A percentile compares a stretch with the other conserved stretches of the same genome.
Evolutionary conservation across 1,140 invertebrate genomes (phyloP).

Genomic region (Drosophila ficusphila): DNA sequence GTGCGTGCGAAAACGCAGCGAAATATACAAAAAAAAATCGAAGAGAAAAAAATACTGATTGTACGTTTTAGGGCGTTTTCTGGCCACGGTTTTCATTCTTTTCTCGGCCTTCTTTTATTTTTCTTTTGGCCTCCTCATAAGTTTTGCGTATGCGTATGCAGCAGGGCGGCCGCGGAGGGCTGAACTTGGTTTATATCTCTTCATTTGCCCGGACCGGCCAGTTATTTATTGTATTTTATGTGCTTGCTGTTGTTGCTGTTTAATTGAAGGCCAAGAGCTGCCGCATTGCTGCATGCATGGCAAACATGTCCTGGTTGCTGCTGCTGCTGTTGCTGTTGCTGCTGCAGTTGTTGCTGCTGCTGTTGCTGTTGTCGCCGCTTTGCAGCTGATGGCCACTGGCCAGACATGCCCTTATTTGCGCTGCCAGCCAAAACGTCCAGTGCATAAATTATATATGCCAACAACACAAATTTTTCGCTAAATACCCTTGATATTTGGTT

Average conservation of each 20-base stretch:
- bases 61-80: conserved; percentile 80
- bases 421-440: conserved; percentile 66
- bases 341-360: background rate
- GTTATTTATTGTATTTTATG: conserved; percentile 81
- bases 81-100: conserved; percentile 71
- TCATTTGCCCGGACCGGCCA: conserved; percentile 71
- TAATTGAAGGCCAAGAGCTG: conserved; percentile 80
- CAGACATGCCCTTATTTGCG: conserved; percentile 80
- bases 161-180: conserved; percentile 9
- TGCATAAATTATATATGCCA: conserved; percentile 70
- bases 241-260: conserved; percentile 59
- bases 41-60: conserved; percentile 18
- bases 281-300: conserved; percentile 80
- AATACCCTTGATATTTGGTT: conserved; percentile 62
- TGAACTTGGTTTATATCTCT: conserved; percentile 77
- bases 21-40: conserved; percentile 13
- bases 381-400: conserved; percentile 74
- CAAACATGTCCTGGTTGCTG: conserved; percentile 78
- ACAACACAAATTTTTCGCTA: conserved; percentile 48
- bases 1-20: conserved; percentile 80
- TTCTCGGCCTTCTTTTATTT: conserved; percentile 31
- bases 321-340: background rate
- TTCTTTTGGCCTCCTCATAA: conserved; percentile 54
- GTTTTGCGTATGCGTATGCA: conserved; percentile 74
- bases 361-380: conserved; percentile 27